Conservation (phyloP, 2,113 vertebrate species). For the Eulemur macaco region DNA sequence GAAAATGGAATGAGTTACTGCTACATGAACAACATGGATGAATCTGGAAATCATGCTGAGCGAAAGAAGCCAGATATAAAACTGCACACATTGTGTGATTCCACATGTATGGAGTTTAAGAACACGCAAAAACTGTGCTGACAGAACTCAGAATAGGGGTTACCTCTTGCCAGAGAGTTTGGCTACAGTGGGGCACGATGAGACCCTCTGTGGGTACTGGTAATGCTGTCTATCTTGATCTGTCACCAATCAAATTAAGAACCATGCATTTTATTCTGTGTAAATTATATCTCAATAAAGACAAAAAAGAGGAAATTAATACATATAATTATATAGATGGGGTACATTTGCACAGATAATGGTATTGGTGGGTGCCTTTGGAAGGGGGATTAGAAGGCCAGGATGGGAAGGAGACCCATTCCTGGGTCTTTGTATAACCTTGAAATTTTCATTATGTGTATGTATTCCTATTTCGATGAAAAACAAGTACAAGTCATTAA, state of each 20-base stretch:
- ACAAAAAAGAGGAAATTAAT: background rate
- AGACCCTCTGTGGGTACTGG: background rate
- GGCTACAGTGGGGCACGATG: background rate
- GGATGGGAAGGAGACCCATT: background rate
- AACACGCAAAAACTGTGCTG: background rate
- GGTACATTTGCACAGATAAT: background rate
- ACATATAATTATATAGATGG: background rate
- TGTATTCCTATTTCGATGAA: background rate
- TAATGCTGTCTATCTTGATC: background rate
- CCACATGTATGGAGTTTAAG: background rate
- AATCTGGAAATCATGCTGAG: background rate
- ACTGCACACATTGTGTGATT: background rate
- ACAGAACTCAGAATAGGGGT: background rate
- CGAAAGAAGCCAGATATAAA: background rate
- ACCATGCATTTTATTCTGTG: background rate
- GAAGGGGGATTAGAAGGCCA: background rate
- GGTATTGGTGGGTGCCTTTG: background rate
- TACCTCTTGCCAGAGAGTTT: background rate
- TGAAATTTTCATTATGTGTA: background rate
- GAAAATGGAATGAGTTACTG: background rate
- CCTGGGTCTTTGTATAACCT: background rate
- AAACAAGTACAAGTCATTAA: background rate
- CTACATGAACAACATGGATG: background rate
- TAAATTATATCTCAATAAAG: background rate
- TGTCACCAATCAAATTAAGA: background rate